Base-by-base conservation (phyloP, 2,113 vertebrate species). In the Forbesichthys papilliferus region DNA sequence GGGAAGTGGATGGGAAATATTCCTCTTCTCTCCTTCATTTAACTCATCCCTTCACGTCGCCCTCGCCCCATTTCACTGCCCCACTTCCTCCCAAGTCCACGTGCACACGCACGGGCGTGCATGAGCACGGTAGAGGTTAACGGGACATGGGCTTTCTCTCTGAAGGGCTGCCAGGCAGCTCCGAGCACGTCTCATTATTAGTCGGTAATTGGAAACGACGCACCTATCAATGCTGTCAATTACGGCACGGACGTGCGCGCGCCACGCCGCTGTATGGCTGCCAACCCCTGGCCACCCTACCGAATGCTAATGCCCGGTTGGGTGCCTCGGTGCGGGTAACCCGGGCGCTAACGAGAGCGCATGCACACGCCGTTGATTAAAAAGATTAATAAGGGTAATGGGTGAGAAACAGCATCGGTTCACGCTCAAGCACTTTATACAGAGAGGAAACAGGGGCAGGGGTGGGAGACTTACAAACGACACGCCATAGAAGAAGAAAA, bases 381-480 rank as follows among this genome's bases (percentile, higher is more conserved):
- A 86, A 78, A 83, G 75, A 90, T 87, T 85, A 88, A 90, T 86
- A 84, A 87, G 82, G 80, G 80, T 89, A 89, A 88, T 89, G 84
- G 87, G 68, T 75, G 72, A 68, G 71, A 84, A 79, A 68, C 78
- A 54, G 65, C 49, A 42, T 83, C 75, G 64, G 70, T 84, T 86
- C 71, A 66, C 64, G 72, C 68, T 61, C 62, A 76, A 68, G 66
- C 69, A 18, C 64, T 14, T 68, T 59, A 60, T 79, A 78, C 68
- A 75, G 77, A 70, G 61, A 48, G 16, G 61, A 64, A 54, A 48
- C 54, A 56, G 49, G 14, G 34, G 16, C 0, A 12, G 68, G 65
- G 57, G 46, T 69, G 69, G 56, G 9, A 70, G 58, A 64, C 6
- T 27, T 56, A 64, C 49, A 68, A 0, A 61, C 48, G 61, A 53